These are phyloP conservation scores for Drosophila rubida DNA, from an alignment of 2,888 invertebrate genomes.

Conservation along the genomic window DNA sequence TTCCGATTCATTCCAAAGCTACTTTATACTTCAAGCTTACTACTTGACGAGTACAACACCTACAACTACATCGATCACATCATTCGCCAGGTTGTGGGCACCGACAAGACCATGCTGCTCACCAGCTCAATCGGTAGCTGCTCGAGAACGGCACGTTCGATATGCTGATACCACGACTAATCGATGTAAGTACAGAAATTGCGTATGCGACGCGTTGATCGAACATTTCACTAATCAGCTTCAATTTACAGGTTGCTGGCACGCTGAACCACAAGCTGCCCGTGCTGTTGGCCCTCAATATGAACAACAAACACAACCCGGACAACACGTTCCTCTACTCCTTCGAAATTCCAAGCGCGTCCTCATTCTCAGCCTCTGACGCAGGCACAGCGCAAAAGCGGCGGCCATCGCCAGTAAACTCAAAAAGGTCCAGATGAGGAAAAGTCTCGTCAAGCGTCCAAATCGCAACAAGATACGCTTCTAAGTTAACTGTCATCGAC, in stretches of 20 bases:
- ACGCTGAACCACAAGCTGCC: conserved; percentile 85
- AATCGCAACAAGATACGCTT: conserved; percentile 73
- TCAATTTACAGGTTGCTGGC: conserved; percentile 84
- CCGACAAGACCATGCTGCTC: conserved; percentile 84
- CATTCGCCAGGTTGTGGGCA: conserved; percentile 82
- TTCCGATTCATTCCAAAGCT: no score
- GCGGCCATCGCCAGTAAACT: conserved; percentile 19
- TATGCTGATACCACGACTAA: conserved; percentile 85
- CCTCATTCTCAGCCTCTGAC: conserved; percentile 25
- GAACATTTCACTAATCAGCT: not conserved
- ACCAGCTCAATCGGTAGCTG: conserved; percentile 82
- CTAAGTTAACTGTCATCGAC: conserved; percentile 7
- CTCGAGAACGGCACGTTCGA: conserved; percentile 85
- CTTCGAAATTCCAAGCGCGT: conserved; percentile 77
- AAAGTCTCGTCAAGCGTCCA: conserved; percentile 68
- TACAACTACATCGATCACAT: conserved; percentile 82
- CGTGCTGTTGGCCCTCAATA: conserved; percentile 83
- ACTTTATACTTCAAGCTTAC: no score
- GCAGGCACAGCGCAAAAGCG: conserved; percentile 42
- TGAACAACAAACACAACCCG: conserved; percentile 82
- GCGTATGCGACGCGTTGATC: not conserved
- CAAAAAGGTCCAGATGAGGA: conserved; percentile 50
- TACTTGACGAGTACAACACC: conserved; percentile 68
- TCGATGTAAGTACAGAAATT: conserved; percentile 84
- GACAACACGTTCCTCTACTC: conserved; percentile 85